These are phyloP conservation scores for Micromesistius poutassou DNA, from an alignment of 2,797 vertebrate species.

Conservation along the genomic window DNA sequence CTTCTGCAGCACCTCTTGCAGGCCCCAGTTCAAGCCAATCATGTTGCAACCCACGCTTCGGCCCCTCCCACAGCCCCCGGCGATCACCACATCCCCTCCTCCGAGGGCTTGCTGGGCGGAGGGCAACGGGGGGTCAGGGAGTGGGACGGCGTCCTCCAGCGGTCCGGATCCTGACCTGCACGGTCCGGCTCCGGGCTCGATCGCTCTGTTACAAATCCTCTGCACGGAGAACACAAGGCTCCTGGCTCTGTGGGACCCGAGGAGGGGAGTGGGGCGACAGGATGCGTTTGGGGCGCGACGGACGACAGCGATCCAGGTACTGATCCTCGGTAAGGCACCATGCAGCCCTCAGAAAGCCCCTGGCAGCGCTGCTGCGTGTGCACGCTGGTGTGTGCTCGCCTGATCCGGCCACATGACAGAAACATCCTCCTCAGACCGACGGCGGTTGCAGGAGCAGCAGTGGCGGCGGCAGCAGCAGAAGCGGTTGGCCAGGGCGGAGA, in stretches of 20 bases:
- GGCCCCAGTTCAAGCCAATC: constrained; percentile 92
- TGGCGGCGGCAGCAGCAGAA: background rate
- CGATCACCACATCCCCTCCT: constrained; percentile 53
- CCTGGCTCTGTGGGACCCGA: background rate
- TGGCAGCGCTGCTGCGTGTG: constrained; percentile 35
- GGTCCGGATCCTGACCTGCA: constrained; percentile 41
- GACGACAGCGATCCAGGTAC: constrained; percentile 22
- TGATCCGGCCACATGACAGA: constrained; percentile 54
- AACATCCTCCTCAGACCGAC: constrained; percentile 56
- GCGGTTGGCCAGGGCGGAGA: constrained; percentile 8
- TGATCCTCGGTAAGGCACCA: background rate
- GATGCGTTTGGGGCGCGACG: constrained; percentile 19
- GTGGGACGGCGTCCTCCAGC: constrained; percentile 45
- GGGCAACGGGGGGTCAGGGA: constrained; percentile 10
- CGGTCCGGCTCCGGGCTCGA: background rate
- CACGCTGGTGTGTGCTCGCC: constrained; percentile 45
- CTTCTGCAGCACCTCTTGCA: constrained; percentile 86
- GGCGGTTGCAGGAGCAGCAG: background rate
- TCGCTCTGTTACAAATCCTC: background rate
- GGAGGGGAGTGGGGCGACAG: constrained; percentile 5
- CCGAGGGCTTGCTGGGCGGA: constrained; percentile 26
- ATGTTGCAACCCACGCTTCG: constrained; percentile 68
- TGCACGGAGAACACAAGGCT: background rate
- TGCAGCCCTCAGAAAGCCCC: constrained; percentile 41
- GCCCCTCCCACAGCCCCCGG: constrained; percentile 50